Evolutionary conservation across 2,888 invertebrate genomes (phyloP).

Genomic region (Coelopa pilipes): DNA sequence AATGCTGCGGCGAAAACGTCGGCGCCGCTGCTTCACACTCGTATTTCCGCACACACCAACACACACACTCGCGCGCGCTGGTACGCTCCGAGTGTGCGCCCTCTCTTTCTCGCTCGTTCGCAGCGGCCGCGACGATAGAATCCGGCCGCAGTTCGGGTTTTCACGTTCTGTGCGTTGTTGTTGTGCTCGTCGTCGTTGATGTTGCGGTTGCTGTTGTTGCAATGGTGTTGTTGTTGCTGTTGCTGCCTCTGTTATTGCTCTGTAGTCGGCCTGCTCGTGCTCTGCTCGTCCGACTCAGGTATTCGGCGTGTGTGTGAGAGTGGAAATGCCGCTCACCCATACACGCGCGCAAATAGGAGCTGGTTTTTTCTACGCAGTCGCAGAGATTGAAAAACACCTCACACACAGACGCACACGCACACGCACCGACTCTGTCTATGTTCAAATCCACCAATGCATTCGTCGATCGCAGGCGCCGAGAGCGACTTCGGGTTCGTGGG

Average conservation of each 20-base stretch:
- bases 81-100: not conserved
- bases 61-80: not conserved
- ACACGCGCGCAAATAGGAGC: no score
- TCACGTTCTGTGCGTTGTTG: no score
- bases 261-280: not conserved
- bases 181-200: no score
- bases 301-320: not conserved
- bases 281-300: not conserved
- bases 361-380: no score
- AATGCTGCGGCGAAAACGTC: not conserved
- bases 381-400: not conserved
- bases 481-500: no score
- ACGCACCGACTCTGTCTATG: no score
- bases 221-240: not conserved
- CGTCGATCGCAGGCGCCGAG: no score
- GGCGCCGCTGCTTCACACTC: not conserved
- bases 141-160: no score
- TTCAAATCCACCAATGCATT: no score
- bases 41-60: not conserved
- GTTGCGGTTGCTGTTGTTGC: not conserved
- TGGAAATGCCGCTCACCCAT: no score
- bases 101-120: not conserved
- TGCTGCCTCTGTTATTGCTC: not conserved
- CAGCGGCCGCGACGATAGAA: no score
- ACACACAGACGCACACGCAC: not conserved